Evolutionary conservation across 2,113 vertebrate species (phyloP).

Genomic region (Passer montanus): DNA sequence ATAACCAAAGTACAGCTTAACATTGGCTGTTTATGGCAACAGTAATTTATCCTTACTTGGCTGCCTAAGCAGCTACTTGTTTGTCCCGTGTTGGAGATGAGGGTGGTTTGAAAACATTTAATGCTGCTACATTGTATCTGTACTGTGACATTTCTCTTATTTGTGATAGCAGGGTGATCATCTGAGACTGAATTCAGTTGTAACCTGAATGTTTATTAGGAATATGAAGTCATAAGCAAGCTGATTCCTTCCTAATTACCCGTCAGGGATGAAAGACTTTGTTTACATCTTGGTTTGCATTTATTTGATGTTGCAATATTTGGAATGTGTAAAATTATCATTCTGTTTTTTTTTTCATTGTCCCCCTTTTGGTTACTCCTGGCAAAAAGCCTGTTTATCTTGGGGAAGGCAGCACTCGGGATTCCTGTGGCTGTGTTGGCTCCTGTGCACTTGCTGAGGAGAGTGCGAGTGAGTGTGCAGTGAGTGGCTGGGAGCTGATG

Average conservation of each 20-base stretch:
- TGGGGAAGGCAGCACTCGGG: fast-evolving
- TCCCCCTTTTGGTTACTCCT: not conserved
- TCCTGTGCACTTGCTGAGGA: not conserved
- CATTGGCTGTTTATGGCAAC: not conserved
- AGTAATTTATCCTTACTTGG: not conserved
- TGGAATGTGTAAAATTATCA: fast-evolving
- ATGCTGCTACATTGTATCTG: not conserved
- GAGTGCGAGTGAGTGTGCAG: not conserved
- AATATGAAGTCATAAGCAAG: not conserved
- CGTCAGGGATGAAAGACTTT: not conserved
- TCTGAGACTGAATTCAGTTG: not conserved
- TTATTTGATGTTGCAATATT: not conserved
- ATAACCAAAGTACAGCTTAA: not conserved
- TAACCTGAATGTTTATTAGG: not conserved
- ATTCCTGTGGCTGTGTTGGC: not conserved
- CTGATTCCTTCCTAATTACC: not conserved
- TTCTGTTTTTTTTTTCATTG: not conserved
- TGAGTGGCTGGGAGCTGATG: fast-evolving
- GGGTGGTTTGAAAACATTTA: not conserved
- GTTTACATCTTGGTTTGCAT: not conserved
- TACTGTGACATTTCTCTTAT: not conserved
- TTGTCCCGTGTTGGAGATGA: not conserved
- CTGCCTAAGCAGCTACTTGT: not conserved
- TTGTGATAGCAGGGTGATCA: not conserved
- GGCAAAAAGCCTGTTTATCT: not conserved